A percentile compares a stretch with the other conserved stretches of the same genome.
Evolutionary conservation across 2,113 vertebrate species (phyloP).

Genomic region (Neodontobutis hainanensis): DNA sequence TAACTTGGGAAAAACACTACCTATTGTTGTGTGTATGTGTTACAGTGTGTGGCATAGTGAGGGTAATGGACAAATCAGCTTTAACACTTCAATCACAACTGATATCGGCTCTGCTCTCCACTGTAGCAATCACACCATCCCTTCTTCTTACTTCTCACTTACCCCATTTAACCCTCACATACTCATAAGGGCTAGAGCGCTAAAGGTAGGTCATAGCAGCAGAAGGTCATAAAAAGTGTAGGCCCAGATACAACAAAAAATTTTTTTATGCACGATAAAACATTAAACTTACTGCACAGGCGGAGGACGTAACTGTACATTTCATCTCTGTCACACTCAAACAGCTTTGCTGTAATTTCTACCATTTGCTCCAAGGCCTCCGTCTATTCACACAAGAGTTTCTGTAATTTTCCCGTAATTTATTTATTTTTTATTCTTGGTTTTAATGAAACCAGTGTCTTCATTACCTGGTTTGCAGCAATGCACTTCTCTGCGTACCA

Average conservation of each 20-base stretch:
- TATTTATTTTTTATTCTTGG: background rate
- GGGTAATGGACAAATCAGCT: slow-evolving; percentile 69
- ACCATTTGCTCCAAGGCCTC: slow-evolving; percentile 88
- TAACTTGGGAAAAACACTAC: slow-evolving; percentile 57
- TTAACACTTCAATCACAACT: slow-evolving; percentile 66
- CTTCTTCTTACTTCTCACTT: slow-evolving; percentile 28
- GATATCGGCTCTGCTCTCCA: slow-evolving; percentile 49
- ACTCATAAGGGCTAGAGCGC: background rate
- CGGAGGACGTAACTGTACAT: slow-evolving; percentile 87
- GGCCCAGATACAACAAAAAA: background rate
- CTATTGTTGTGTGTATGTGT: slow-evolving; percentile 13
- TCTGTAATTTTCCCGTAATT: background rate
- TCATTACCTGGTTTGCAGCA: slow-evolving; percentile 78
- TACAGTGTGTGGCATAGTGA: background rate
- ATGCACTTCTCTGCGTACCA: slow-evolving; percentile 91
- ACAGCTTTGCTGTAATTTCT: slow-evolving; percentile 87
- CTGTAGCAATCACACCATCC: slow-evolving; percentile 59
- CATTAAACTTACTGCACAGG: slow-evolving; percentile 83
- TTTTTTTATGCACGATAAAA: background rate
- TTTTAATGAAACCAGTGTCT: background rate
- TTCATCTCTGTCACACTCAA: slow-evolving; percentile 93
- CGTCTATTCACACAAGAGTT: slow-evolving; percentile 74
- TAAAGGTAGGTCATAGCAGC: background rate
- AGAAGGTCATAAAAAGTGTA: background rate
- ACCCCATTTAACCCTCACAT: slow-evolving; percentile 15